Base-by-base conservation (phyloP, 1,140 invertebrate genomes). In the Sminthurides bifidus region DNA sequence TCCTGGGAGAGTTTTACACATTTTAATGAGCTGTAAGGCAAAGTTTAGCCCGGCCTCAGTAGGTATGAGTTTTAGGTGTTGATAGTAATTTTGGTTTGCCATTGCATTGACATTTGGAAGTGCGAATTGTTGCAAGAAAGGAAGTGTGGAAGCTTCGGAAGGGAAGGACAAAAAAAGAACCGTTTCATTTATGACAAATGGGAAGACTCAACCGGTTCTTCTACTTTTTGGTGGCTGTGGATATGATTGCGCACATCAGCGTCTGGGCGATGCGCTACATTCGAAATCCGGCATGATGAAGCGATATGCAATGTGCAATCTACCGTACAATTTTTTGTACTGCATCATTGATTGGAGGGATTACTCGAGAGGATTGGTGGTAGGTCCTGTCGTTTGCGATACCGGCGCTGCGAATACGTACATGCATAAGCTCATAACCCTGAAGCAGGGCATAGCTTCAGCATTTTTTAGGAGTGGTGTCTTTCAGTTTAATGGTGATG, bases 211-310 rank as follows among this genome's bases (percentile, higher is more conserved):
- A 56, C 54, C 54, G 45, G 54, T 56, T 46, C 54, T 49, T 56
- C 54, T 56, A 56, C 45, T 56, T 48, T 56, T 56, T 48, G 54
- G 54, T n/a, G n/a, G 54, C 45, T 24, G 43, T 56, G 48, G 40
- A 33, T 46, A 48, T 48, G 54, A 33, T 38, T 56, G 19, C 31
- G 37, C 43, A 52, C 50, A 53, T 24, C n/a, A n/a, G n/a, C n/a
- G n/a, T n/a, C n/a, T n/a, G n/a, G n/a, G n/a, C n/a, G n/a, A n/a
- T n/a, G n/a, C n/a, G n/a, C n/a, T n/a, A n/a, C n/a, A n/a, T n/a
- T n/a, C n/a, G n/a, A n/a, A n/a, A n/a, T n/a, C n/a, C n/a, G n/a
- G n/a, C n/a, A n/a, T n/a, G n/a, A n/a, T n/a, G n/a, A n/a, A n/a
- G n/a, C n/a, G n/a, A n/a, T n/a, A n/a, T n/a, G n/a, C n/a, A n/a